Conservation (phyloP, 2,888 invertebrate genomes). For the Eupithecia abbreviata region DNA sequence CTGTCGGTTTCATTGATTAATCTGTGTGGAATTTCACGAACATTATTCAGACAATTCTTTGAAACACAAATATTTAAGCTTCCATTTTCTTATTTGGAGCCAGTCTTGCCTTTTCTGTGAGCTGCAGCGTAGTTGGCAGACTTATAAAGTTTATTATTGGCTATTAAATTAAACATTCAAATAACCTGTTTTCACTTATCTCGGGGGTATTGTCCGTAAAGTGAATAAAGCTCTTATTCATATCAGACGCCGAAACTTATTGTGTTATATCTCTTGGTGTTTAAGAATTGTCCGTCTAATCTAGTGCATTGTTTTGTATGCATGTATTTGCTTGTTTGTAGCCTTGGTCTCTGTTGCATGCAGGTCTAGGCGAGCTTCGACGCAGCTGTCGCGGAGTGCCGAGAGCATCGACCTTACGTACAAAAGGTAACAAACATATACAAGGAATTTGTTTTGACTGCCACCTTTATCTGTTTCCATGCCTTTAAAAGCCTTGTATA, state of each 20-base stretch:
- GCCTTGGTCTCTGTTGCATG: conserved; percentile 83
- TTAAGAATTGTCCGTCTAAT: conserved; percentile 56
- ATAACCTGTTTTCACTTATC: conserved; percentile 23
- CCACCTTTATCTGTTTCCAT: conserved; percentile 1
- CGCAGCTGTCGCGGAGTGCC: conserved; percentile 89
- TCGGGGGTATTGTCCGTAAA: conserved; percentile 8
- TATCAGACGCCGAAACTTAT: not conserved
- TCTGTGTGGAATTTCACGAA: conserved; percentile 48
- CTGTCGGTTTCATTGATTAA: conserved; percentile 21
- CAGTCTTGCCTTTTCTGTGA: conserved; percentile 29
- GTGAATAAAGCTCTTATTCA: not conserved
- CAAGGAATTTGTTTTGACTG: conserved; percentile 3
- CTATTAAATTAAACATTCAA: conserved; percentile 22
- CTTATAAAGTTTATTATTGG: conserved; percentile 24
- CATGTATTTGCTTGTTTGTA: conserved; percentile 79
- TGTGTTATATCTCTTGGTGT: not conserved
- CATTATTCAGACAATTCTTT: conserved; percentile 49
- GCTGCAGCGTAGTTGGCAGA: conserved; percentile 26
- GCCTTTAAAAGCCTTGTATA: not conserved
- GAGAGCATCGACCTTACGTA: conserved; percentile 85
- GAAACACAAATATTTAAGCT: conserved; percentile 17
- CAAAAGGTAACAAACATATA: conserved; percentile 80
- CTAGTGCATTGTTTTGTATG: conserved; percentile 57
- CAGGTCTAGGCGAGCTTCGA: conserved; percentile 95
- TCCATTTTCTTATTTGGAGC: conserved; percentile 27